Conservation (phyloP, 2,888 invertebrate species). For the Hydrotaea cyrtoneurina region DNA sequence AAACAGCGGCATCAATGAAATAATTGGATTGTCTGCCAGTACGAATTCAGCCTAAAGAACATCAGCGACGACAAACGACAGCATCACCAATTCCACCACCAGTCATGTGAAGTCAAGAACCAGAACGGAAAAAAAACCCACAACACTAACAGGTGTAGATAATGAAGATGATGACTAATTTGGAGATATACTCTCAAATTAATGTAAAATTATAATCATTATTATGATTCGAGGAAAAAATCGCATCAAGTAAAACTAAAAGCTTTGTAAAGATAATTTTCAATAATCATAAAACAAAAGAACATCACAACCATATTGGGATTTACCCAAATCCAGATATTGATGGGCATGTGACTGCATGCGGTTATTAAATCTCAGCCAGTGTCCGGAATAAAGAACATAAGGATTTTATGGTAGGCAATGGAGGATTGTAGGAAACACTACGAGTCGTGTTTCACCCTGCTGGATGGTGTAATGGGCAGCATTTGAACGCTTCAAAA, state of each 20-base stretch:
- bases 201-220: not conserved
- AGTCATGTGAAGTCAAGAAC: too few relatives aligned
- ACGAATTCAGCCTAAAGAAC: not conserved
- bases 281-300: not conserved
- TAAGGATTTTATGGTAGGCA: too few relatives aligned
- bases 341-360: not conserved
- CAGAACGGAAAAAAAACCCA: not conserved
- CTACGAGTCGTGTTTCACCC: too few relatives aligned
- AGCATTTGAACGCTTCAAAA: too few relatives aligned
- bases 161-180: slow-evolving; percentile 4
- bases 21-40: not conserved
- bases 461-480: too few relatives aligned
- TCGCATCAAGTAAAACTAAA: not conserved
- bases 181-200: not conserved
- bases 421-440: too few relatives aligned
- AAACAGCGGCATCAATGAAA: not conserved
- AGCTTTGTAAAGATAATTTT: not conserved
- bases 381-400: not conserved
- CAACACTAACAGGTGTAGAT: not conserved
- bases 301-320: not conserved
- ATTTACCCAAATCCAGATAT: slow-evolving; percentile 1
- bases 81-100: too few relatives aligned
- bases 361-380: not conserved
- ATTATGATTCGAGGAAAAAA: not conserved
- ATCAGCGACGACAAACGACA: too few relatives aligned